Evolutionary conservation across 2,113 vertebrate genomes (phyloP).

Genomic region (Neogobius melanostomus): DNA sequence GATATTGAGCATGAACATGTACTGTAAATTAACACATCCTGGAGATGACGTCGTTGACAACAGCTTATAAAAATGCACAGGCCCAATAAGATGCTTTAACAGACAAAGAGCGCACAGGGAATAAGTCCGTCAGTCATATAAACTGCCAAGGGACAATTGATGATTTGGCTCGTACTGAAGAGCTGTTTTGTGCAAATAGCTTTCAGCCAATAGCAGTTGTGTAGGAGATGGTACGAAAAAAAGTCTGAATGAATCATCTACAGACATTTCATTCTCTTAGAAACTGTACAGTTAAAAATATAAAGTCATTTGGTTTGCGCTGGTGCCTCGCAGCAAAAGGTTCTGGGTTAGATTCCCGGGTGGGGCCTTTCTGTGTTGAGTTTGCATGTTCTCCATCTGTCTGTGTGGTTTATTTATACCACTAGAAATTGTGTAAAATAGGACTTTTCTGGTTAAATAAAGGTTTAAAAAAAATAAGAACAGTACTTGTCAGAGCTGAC

Average conservation of each 20-base stretch:
- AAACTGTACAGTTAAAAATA: no score
- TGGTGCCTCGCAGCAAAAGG: no score
- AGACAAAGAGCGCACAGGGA: not conserved
- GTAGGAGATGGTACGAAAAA: slow-evolving; percentile 30
- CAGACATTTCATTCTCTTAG: no score
- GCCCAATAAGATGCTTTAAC: slow-evolving; percentile 3
- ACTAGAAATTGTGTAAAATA: no score
- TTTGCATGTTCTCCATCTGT: no score
- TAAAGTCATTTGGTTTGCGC: no score
- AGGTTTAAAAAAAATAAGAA: no score
- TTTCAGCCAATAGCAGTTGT: slow-evolving; percentile 45
- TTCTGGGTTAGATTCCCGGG: no score
- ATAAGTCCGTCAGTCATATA: slow-evolving; percentile 19
- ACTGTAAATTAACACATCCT: not conserved
- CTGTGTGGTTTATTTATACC: no score
- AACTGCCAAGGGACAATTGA: slow-evolving; percentile 18
- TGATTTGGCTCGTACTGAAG: slow-evolving; percentile 25
- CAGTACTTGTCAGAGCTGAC: no score
- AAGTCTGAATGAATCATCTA: not conserved
- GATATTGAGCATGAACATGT: not conserved
- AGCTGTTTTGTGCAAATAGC: slow-evolving; percentile 31
- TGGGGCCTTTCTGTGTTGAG: no score
- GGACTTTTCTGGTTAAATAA: no score
- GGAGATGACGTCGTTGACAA: not conserved
- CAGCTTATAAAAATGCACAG: not conserved